These are phyloP conservation scores for Drosophila hamatofila DNA, from an alignment of 2,888 invertebrate species.

Conservation along the genomic window DNA sequence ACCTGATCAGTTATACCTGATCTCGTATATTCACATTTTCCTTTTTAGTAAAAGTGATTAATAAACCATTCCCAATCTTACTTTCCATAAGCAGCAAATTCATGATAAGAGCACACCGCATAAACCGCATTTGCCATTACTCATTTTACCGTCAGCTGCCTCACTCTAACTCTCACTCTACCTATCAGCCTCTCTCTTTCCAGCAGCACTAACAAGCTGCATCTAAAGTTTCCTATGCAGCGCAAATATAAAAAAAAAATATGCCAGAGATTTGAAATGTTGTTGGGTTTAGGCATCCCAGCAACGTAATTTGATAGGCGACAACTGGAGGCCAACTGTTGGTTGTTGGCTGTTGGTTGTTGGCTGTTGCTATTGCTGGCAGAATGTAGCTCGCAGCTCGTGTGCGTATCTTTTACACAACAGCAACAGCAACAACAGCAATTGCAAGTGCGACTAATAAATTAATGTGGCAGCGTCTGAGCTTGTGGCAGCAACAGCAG, in stretches of 20 bases:
- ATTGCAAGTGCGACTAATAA: slow-evolving; percentile 78
- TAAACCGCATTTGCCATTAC: slow-evolving; percentile 43
- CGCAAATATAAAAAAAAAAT: slow-evolving; percentile 13
- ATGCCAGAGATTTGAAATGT: slow-evolving; percentile 49
- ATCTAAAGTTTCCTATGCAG: slow-evolving; percentile 34
- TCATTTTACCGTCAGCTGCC: slow-evolving; percentile 30
- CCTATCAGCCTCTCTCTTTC: neutral
- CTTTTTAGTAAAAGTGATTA: slow-evolving; percentile 32
- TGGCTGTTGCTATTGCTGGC: slow-evolving; percentile 5
- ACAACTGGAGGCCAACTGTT: slow-evolving; percentile 51
- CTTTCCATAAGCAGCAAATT: slow-evolving; percentile 9
- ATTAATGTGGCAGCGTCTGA: slow-evolving; percentile 70
- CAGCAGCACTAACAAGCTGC: slow-evolving; percentile 36
- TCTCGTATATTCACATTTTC: neutral
- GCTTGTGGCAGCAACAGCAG: slow-evolving; percentile 54
- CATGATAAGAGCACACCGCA: slow-evolving; percentile 32
- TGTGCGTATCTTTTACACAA: slow-evolving; percentile 72
- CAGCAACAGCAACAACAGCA: slow-evolving; percentile 43
- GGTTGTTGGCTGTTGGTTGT: slow-evolving; percentile 4
- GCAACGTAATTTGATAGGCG: slow-evolving; percentile 76
- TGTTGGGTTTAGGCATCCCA: slow-evolving; percentile 51
- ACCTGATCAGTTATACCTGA: neutral
- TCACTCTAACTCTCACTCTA: neutral
- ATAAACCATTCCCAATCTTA: slow-evolving; percentile 16
- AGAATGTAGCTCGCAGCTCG: slow-evolving; percentile 51